Percentiles rank a stretch among this genome's conserved stretches.
Conservation (phyloP, 2,888 invertebrate species). For the Galerucella nymphaeae region DNA sequence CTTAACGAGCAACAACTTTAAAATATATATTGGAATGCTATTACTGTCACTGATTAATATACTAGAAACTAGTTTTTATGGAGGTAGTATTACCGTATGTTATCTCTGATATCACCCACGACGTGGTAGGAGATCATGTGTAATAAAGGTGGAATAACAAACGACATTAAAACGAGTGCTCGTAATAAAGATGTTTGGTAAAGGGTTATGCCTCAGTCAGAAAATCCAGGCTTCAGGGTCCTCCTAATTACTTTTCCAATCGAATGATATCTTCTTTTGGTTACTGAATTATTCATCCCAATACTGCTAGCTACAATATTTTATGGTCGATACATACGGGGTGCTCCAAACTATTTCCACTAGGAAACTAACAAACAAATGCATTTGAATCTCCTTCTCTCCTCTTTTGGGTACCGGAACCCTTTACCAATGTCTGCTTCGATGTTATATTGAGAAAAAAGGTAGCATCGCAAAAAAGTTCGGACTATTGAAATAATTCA, state of each 20-base stretch:
- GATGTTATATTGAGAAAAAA: no score
- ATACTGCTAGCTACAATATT: background rate
- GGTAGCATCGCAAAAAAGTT: no score
- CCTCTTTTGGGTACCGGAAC: no score
- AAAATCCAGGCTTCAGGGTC: background rate
- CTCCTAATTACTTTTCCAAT: background rate
- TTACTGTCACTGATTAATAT: slow-evolving; percentile 9
- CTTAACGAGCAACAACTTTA: slow-evolving; percentile 4
- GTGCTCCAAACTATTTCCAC: no score
- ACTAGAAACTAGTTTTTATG: slow-evolving; percentile 20
- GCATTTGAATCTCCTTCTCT: no score
- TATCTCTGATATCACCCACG: no score
- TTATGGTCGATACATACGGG: background rate
- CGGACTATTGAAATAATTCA: no score
- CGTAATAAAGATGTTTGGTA: slow-evolving; percentile 21
- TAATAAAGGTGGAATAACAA: slow-evolving; percentile 7
- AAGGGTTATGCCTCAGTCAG: slow-evolving; percentile 11
- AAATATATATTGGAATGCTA: slow-evolving; percentile 16
- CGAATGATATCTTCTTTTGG: background rate
- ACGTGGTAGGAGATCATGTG: slow-evolving; percentile 10
- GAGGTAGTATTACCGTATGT: no score
- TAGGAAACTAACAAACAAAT: no score
- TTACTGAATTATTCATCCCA: background rate
- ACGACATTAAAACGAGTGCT: slow-evolving; percentile 5
- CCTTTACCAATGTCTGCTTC: no score